Conservation (phyloP, 1,140 invertebrate genomes). For the Drosophila sproati region DNA sequence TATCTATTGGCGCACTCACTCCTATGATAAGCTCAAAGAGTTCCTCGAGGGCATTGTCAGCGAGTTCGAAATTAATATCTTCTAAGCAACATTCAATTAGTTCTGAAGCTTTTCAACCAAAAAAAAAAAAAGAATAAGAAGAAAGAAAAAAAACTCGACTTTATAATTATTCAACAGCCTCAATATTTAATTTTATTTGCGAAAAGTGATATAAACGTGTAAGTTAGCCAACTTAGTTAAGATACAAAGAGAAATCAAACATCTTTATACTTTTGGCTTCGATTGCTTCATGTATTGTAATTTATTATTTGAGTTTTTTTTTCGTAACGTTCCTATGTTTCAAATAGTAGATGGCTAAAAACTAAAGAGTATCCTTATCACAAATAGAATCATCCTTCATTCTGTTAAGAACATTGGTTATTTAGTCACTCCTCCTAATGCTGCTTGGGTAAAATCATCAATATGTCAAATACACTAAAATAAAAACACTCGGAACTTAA, state of each 20-base stretch:
- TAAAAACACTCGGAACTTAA: slow-evolving; percentile 34
- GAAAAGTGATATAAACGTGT: slow-evolving; percentile 81
- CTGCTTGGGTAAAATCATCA: slow-evolving; percentile 65
- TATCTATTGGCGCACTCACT: slow-evolving; percentile 81
- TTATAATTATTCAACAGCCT: slow-evolving; percentile 68
- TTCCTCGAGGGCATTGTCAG: slow-evolving; percentile 78
- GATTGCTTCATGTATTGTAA: slow-evolving; percentile 43
- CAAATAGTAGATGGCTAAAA: slow-evolving; percentile 19
- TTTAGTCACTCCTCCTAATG: slow-evolving; percentile 37
- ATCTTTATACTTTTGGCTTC: slow-evolving; percentile 63
- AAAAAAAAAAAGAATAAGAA: slow-evolving; percentile 17
- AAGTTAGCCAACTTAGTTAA: slow-evolving; percentile 79
- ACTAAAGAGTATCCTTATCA: slow-evolving; percentile 38
- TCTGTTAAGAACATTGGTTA: slow-evolving; percentile 33
- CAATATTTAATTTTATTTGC: slow-evolving; percentile 78
- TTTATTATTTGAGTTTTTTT: slow-evolving; percentile 43
- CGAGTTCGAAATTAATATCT: slow-evolving; percentile 81
- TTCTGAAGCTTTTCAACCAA: slow-evolving; percentile 67
- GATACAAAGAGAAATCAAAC: slow-evolving; percentile 36
- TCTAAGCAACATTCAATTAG: slow-evolving; percentile 54
- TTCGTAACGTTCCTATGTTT: slow-evolving; percentile 69
- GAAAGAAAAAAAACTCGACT: slow-evolving; percentile 35
- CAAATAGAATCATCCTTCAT: slow-evolving; percentile 23
- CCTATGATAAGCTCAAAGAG: slow-evolving; percentile 73
- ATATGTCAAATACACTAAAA: slow-evolving; percentile 37